Evolutionary conservation across 2,888 invertebrate species (phyloP), one percentile per base, ranked within the genome.

Genomic region (Scaptomyza cyrtandrae): DNA sequence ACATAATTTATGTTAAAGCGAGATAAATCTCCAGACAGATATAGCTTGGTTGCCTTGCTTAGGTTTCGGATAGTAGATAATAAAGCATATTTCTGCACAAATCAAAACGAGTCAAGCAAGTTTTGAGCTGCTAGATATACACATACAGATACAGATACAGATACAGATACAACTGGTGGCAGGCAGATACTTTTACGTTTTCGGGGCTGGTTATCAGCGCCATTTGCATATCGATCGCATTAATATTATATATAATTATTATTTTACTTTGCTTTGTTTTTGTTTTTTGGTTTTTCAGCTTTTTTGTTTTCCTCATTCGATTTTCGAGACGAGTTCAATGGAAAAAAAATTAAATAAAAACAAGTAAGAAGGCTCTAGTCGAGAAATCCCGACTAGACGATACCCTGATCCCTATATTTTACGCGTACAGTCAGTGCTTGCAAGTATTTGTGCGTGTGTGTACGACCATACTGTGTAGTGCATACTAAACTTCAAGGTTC

Each of bases 171-270:
- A 57, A 49, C 29, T 44, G 27, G 31, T 50, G 55, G 65, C 64
- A 52, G 39, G 45, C 44, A 53, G 69, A 63, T 64, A 62, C 68
- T 59, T 68, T 67, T 63, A 57, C 46, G 54, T 45, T 56, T 49
- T 49, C n/a, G 19, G 37, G 35, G 52, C 27, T n/a, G 52, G 65
- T 74, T 86, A 88, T 86, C 86, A 73, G 59, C 69, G 70, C 61
- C 69, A 86, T 86, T 86, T 88, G 85, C 86, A 86, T 86, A 88
- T 80, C 73, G 71, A 86, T 86, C 88, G 75, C 79, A 84, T 86
- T 73, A 73, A 75, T 79, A 75, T 71, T 76, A 75, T 81, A 75
- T 81, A 76, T 72, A 67, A 74, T 80, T 67, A 68, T 71, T 66
- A 69, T 64, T n/a, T n/a, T n/a, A n/a, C n/a, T n/a, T n/a, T n/a